Evolutionary conservation across 2,888 invertebrate genomes (phyloP), one percentile per base, ranked within the genome.

Genomic region (Pandemis corylana): DNA sequence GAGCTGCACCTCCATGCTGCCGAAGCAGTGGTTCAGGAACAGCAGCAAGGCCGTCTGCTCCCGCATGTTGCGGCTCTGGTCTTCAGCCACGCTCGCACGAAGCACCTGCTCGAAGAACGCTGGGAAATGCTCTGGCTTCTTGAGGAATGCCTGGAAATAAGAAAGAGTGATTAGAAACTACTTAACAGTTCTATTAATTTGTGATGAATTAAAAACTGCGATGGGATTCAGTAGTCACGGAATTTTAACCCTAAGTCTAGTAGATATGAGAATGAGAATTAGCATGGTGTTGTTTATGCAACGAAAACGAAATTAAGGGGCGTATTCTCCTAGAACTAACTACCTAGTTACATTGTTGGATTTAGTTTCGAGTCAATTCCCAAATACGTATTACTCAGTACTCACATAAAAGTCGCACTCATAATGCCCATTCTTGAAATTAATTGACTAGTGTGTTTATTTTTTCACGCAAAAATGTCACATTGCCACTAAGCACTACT

Each of bases 1-100:
- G 62, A 99, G 91, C 82, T 97, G 97, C 71, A 99, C 97, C 94
- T 99, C 99, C 97, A 99, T 97, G 81, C 99, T 99, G 84, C 99
- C 99, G 85, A 99, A 99, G 86, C 99, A 98, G 87, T 99, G 98
- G 90, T 98, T 99, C 2, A 99, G 94, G 89, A 99, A 99, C 56
- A 99, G 95, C 13, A 99, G 95, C 66, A 99, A 89, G 0, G 97
- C 96, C 0, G 98, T 98, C 89, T 98, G 98, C 87, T 99, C 99
- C 49, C 95, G 95, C 83, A 94, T 92, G 78, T 92, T 90, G 20
- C 82, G 82, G 28, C 79, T 79, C 4, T 93, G 87, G 75, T 95
- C 95, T 9, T 96, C 96, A 46, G 96, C 95, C 6, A 99, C 89
- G 80, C 97, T 97, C 0, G 97, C 95, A 73, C 96, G 95, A 36